Evolutionary conservation across 1,140 invertebrate species (phyloP), one percentile per base, ranked within the genome.

Genomic region (Nautilus pompilius): DNA sequence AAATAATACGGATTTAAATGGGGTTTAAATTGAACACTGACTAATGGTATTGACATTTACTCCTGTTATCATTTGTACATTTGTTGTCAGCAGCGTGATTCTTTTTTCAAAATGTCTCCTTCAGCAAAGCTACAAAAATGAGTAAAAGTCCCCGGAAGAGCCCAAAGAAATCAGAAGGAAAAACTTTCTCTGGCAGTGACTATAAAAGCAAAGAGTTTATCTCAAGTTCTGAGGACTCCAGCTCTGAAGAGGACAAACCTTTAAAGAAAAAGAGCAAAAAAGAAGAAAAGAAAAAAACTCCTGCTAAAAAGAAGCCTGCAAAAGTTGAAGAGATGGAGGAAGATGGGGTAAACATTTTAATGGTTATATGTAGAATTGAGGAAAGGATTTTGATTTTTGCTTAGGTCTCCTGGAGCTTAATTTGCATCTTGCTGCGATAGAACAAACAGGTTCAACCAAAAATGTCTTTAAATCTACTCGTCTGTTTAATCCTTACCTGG

Each of bases 191-290:
- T 5, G 77, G 76, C 8, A 63, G 61, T 3, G 65, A 70, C 29
- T 82, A 73, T 78, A 96, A 94, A 75, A 95, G 93, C 75, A 96
- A 96, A 79, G 95, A 97, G 81, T 96, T 93, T 75, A 93, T 96
- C 53, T 77, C 76, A 1, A 95, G 92, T 83, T 95, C 94, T 80
- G 87, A 90, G 26, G n/a, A n/a, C n/a, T 93, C 92, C 2, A 93
- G 95, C 81, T 93, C 95, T 59, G 69, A 70, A 15, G 72, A 75
- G 61, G 73, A 78, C 58, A 76, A 77, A 61, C 78, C 78, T 10
- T 54, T 75, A 26, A 80, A 79, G 58, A 78, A 63, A 20, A 69
- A 68, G 36, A 15, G n/a, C 13, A 65, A 55, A 36, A 65, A 54
- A 30, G 58, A 49, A n/a, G 49, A 72, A 55, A 70, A 66, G 57